phyloP scores from a whole-genome alignment of 2,113 vertebrate genomes.

The Brienomyrus longianalis region DNA sequence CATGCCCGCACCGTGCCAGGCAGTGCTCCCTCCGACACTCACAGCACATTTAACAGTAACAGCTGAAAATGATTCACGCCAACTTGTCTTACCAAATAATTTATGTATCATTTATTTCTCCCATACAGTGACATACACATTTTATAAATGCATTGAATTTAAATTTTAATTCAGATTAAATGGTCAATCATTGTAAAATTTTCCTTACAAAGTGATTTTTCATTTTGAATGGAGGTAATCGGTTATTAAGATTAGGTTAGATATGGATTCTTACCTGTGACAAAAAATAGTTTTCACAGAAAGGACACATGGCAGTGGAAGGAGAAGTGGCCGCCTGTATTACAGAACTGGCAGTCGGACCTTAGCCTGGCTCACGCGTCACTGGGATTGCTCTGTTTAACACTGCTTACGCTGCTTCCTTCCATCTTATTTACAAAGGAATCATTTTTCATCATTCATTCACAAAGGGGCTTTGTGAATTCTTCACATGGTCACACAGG shows the following conservation, averaged over 20 bases:
- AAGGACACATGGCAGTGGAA: neutral
- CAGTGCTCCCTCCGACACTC: neutral
- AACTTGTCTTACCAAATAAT: neutral
- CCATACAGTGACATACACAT: neutral
- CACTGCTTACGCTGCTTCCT: neutral
- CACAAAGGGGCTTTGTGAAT: neutral
- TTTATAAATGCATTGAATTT: neutral
- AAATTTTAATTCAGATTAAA: neutral
- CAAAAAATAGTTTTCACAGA: neutral
- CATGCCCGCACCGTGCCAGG: neutral
- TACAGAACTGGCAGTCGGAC: neutral
- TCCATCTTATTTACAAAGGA: neutral
- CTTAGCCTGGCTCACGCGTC: neutral
- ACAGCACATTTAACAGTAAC: neutral
- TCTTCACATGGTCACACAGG: neutral
- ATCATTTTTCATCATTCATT: neutral
- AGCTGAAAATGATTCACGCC: neutral
- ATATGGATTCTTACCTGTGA: neutral
- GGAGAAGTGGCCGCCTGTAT: neutral
- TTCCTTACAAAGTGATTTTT: neutral
- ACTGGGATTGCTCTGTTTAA: neutral
- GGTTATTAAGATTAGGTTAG: neutral
- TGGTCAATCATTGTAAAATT: neutral
- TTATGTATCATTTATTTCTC: neutral
- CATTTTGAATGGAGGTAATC: neutral